These are phyloP conservation scores for Pelecanoides urinatrix DNA, from an alignment of 2,113 vertebrate species.

Conservation along the genomic window DNA sequence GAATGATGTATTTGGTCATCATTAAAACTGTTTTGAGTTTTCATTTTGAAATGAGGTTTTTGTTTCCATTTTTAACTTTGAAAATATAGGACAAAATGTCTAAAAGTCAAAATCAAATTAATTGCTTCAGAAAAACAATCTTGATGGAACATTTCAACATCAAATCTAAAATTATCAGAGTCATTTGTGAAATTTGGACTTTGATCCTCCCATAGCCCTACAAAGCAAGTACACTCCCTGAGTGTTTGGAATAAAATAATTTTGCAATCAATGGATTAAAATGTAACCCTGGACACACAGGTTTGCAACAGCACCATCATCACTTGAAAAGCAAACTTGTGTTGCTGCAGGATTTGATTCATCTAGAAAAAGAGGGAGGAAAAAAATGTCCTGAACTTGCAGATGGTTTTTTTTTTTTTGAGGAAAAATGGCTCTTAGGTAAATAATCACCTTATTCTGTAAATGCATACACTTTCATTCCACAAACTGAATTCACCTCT, in stretches of 20 bases:
- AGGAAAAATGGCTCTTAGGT: background rate
- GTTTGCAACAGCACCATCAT: background rate
- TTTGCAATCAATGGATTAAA: background rate
- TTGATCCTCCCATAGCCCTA: background rate
- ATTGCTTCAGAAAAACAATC: background rate
- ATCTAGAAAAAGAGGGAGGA: background rate
- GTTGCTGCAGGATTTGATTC: background rate
- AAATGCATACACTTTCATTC: background rate
- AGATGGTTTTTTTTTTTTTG: background rate
- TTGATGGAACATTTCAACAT: background rate
- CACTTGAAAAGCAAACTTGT: background rate
- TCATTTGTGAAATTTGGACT: background rate
- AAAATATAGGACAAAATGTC: background rate
- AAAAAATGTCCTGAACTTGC: background rate
- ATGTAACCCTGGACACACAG: background rate
- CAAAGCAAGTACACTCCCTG: background rate
- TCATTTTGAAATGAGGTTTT: background rate
- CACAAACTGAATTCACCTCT: conserved; percentile 8
- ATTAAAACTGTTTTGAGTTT: background rate
- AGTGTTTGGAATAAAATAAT: background rate
- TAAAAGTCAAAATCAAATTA: background rate
- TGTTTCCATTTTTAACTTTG: background rate
- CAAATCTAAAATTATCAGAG: background rate
- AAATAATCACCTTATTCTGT: conserved; percentile 13
- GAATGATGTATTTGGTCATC: background rate